These are phyloP conservation scores for Rhingia campestris DNA, from an alignment of 2,888 invertebrate genomes.

Conservation along the genomic window DNA sequence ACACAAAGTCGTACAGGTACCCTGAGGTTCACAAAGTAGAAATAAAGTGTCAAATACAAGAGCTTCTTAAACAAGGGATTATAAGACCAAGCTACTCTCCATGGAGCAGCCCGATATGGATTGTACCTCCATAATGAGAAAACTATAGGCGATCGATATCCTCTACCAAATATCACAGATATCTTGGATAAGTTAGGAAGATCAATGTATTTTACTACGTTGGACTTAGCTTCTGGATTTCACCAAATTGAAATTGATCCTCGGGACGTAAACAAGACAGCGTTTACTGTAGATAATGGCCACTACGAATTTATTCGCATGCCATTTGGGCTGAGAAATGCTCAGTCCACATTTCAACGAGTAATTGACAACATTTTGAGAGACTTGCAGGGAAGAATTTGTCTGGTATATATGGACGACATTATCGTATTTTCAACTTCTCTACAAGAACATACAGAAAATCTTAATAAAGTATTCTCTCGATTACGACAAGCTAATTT, in stretches of 20 bases:
- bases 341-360: not conserved
- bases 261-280: slow-evolving; percentile 31
- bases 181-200: slow-evolving; percentile 28
- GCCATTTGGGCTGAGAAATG: slow-evolving; percentile 14
- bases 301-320: slow-evolving; percentile 32
- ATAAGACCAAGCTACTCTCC: slow-evolving; percentile 13
- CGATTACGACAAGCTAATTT: slow-evolving; percentile 72
- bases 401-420: slow-evolving; percentile 33
- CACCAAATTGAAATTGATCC: slow-evolving; percentile 52
- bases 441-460: slow-evolving; percentile 24
- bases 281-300: slow-evolving; percentile 31
- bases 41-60: slow-evolving; percentile 7
- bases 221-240: slow-evolving; percentile 24
- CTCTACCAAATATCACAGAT: slow-evolving; percentile 34
- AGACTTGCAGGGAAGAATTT: slow-evolving; percentile 3
- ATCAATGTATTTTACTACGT: slow-evolving; percentile 12
- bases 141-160: slow-evolving; percentile 50
- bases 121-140: not conserved
- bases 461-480: slow-evolving; percentile 46
- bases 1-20: slow-evolving; percentile 25
- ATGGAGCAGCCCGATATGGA: not conserved
- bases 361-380: slow-evolving; percentile 15
- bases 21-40: slow-evolving; percentile 19
- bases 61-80: slow-evolving; percentile 27
- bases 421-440: slow-evolving; percentile 42